Evolutionary conservation across 2,888 invertebrate genomes (phyloP), one percentile per base, ranked within the genome.

Genomic region (Elmis aenea): DNA sequence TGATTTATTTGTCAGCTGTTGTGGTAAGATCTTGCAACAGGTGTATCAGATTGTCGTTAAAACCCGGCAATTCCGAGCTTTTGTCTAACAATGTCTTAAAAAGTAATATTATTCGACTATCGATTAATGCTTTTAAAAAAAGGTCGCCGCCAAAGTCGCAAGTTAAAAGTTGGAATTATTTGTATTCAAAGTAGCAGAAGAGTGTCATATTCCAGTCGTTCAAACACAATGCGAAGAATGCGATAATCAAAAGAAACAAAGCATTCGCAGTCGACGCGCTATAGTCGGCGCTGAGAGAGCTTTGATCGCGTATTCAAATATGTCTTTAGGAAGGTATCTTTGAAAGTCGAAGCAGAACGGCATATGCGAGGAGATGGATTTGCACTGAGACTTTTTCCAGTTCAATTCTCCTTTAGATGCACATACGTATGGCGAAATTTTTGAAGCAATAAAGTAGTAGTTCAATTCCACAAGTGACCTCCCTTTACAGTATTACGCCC

Each of bases 171-270:
- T n/a, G n/a, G n/a, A n/a, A n/a, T n/a, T n/a, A 16, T 29, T 28
- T 42, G 36, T 47, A 45, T 46, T 48, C 40, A 48, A 46, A 48
- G 43, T 41, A 26, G 30, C 39, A 34, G 37, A 36, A 35, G 32
- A 45, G 54, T 53, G 54, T 59, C 58, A 58, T 58, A 59, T 58
- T 59, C 52, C 45, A 35, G 42, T 34, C 51, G 46, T 52, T 51
- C 50, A 50, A 42, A 46, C 47, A 52, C 49, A 55, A 51, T 56
- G 50, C 48, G 33, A 50, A 50, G 57, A 59, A 59, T 59, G 54
- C 54, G 53, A 59, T 59, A 59, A 61, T 59, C 59, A 58, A 57
- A 61, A 57, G 59, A 59, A 57, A 57, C 55, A 58, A 57, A 58
- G 57, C 56, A 51, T 54, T 54, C 46, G 51, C 46, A 55, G 54